Base-by-base conservation (phyloP, 2,888 invertebrate genomes). In the Spilarctia lutea region DNA sequence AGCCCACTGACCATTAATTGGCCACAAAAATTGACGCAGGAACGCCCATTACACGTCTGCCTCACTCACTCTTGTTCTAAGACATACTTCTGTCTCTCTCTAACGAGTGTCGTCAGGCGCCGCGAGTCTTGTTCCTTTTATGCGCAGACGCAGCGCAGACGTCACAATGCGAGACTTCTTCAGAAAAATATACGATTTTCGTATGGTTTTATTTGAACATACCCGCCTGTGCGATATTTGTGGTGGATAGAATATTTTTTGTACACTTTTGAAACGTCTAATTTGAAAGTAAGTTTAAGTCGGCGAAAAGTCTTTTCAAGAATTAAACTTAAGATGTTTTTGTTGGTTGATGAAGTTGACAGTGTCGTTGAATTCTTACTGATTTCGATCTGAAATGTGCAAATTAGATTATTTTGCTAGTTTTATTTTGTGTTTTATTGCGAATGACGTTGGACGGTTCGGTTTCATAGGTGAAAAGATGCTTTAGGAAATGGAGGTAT, bases 1-100 rank as follows among this genome's bases (percentile, higher is more conserved):
- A 94, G 94, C 94, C 94, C 95, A 95, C 93, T 95, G 95, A 95
- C 88, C 96, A 94, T 95, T 94, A 96, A 95, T 96, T 96, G 95
- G 96, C 91, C 90, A 91, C 90, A 86, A 92, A 92, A 92, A 89
- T 93, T 88, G 90, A 92, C 87, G 89, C 88, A 85, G 92, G 84
- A 92, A 93, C 96, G 95, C 95, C 96, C 92, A 90, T 90, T 81
- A 66, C 85, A 84, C 75, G 70, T 11, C 86, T 68, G 69, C 92
- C 93, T 89, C 90, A 71, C 72, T 94, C 86, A 74, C 27, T 77
- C 84, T 0, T 52, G 27, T 0, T 2, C 3, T 2, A 27, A 27
- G 35, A 24, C 18, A 70, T 86, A 85, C 80, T 2, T 75, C 86
- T 78, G 79, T 88, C 88, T 89, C 90, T 70, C 76, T 87, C 87